A percentile compares a stretch with the other conserved stretches of the same genome.
These are phyloP conservation scores for Eupithecia subfuscata DNA, from an alignment of 2,888 invertebrate genomes.

Conservation along the genomic window DNA sequence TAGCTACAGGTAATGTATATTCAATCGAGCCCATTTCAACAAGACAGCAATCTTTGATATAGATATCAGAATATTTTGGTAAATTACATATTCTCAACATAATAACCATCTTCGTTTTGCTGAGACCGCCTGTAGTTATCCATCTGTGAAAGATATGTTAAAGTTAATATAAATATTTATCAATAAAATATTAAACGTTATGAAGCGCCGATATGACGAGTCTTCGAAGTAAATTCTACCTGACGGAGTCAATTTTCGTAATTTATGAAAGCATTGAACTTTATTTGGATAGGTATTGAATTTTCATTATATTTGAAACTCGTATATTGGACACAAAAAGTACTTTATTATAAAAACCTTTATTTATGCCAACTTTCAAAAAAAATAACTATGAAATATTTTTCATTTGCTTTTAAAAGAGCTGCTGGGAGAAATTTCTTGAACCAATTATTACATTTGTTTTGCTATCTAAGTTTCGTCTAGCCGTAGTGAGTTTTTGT, in stretches of 20 bases:
- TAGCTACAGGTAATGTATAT: neutral
- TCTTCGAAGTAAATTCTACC: neutral
- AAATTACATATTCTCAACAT: constrained; percentile 67
- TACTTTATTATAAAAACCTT: neutral
- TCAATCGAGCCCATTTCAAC: constrained; percentile 17
- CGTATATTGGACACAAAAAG: neutral
- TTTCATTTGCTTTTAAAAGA: neutral
- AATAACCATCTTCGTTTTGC: constrained; percentile 69
- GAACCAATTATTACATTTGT: neutral
- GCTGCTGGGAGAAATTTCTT: neutral
- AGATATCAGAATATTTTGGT: constrained; percentile 38
- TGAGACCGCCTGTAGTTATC: constrained; percentile 77
- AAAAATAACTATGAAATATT: neutral
- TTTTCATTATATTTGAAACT: neutral
- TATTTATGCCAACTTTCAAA: neutral
- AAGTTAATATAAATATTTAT: constrained; percentile 5
- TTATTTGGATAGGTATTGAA: neutral
- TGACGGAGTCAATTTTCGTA: neutral
- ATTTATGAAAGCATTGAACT: neutral
- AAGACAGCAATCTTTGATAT: constrained; percentile 16
- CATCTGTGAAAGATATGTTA: constrained; percentile 59
- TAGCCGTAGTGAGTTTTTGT: neutral
- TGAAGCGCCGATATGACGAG: neutral
- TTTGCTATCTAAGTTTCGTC: neutral
- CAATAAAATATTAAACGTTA: neutral